Evolutionary conservation across 2,113 vertebrate genomes (phyloP).

Genomic region (Cepphus grylle): DNA sequence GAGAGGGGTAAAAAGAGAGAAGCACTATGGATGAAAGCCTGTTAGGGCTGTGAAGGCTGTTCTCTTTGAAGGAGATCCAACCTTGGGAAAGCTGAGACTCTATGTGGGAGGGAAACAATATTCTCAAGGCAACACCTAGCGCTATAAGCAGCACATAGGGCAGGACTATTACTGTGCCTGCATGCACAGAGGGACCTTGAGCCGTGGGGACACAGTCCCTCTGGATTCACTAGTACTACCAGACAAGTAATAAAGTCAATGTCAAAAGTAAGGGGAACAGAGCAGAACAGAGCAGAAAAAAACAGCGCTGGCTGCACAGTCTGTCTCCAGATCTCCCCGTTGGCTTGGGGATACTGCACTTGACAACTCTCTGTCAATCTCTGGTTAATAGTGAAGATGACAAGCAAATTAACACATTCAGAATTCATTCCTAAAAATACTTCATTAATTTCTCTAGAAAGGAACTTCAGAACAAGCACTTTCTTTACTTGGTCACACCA

Average conservation of each 20-base stretch:
- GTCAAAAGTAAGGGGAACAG: background rate
- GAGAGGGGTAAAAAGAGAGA: background rate
- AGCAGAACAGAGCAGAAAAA: background rate
- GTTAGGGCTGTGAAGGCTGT: background rate
- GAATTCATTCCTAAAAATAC: background rate
- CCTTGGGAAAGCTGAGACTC: background rate
- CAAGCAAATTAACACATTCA: background rate
- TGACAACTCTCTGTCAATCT: background rate
- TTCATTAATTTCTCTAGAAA: background rate
- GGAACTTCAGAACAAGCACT: background rate
- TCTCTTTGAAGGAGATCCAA: conserved; percentile 35
- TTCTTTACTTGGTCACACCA: background rate
- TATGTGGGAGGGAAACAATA: background rate
- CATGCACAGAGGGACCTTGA: background rate
- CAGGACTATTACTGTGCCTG: background rate
- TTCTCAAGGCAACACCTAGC: background rate
- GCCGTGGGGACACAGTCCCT: background rate
- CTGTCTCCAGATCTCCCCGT: background rate
- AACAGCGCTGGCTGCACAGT: background rate
- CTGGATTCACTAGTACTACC: background rate
- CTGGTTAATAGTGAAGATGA: background rate
- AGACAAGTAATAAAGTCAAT: background rate
- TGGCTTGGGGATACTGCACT: background rate
- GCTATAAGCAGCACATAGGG: background rate
- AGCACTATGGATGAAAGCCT: background rate